Evolutionary conservation across 2,888 invertebrate genomes (phyloP).

Genomic region (Nowickia ferox): DNA sequence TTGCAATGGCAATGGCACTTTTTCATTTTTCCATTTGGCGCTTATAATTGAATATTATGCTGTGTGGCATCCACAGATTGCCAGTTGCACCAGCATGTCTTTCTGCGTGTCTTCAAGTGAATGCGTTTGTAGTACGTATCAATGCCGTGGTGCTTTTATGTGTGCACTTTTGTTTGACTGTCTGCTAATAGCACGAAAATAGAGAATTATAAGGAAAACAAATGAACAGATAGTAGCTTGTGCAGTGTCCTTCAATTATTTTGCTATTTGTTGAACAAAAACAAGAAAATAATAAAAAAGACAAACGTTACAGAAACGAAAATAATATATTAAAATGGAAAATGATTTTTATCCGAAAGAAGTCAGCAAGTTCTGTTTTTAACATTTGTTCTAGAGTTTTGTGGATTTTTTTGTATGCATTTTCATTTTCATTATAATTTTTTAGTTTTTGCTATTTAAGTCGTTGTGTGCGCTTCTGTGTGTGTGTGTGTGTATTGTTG

Average conservation of each 20-base stretch:
- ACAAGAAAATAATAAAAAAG: constrained; percentile 16
- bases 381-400: constrained; percentile 53
- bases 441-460: constrained; percentile 2
- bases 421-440: constrained; percentile 55
- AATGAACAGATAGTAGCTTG: constrained; percentile 44
- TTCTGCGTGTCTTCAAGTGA: constrained; percentile 6
- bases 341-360: constrained; percentile 49
- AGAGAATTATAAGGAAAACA: constrained; percentile 6
- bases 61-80: constrained; percentile 55
- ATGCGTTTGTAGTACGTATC: neutral
- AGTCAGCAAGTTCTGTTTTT: constrained; percentile 65
- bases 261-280: constrained; percentile 70
- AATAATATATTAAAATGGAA: constrained; percentile 58
- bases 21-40: constrained; percentile 63
- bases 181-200: constrained; percentile 46
- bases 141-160: neutral
- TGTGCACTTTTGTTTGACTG: constrained; percentile 41
- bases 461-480: neutral
- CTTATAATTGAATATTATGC: constrained; percentile 69
- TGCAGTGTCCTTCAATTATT: constrained; percentile 73
- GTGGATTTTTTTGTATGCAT: constrained; percentile 29
- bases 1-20: constrained; percentile 62
- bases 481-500: constrained; percentile 37
- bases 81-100: constrained; percentile 34
- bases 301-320: constrained; percentile 40